These are phyloP conservation scores for Paelopatides confundens DNA, from an alignment of 53 echinoderm and acorn worm species.

Conservation along the genomic window DNA sequence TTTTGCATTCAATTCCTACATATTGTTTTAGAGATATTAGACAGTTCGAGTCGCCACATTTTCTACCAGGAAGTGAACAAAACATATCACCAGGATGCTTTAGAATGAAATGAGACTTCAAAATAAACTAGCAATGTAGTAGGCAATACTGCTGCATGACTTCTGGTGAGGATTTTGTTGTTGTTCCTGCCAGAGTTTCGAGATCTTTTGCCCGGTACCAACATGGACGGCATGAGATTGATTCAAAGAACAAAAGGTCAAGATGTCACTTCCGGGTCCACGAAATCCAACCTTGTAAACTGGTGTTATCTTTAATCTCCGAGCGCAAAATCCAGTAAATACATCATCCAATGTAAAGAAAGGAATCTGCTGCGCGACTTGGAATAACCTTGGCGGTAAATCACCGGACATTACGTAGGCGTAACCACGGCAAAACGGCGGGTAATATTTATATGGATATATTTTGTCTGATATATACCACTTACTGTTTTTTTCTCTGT, in stretches of 20 bases:
- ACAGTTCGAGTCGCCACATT: too few species aligned
- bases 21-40: too few species aligned
- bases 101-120: not conserved
- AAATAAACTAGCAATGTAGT: slow-evolving; percentile 3
- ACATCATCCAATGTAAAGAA: slow-evolving; percentile 59
- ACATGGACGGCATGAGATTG: slow-evolving; percentile 15
- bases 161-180: not conserved
- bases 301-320: slow-evolving; percentile 5
- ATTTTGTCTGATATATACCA: slow-evolving; percentile 45
- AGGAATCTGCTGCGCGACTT: slow-evolving; percentile 11
- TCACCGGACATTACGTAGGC: slow-evolving; percentile 64
- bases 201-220: not conserved
- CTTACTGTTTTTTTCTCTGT: slow-evolving; percentile 9
- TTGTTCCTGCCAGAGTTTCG: slow-evolving; percentile 9
- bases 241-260: slow-evolving; percentile 29
- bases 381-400: slow-evolving; percentile 41
- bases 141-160: slow-evolving; percentile 10
- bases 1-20: too few species aligned
- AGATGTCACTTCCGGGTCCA: not conserved
- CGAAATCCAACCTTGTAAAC: not conserved
- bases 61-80: not conserved
- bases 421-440: slow-evolving; percentile 57
- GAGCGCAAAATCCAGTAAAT: slow-evolving; percentile 44
- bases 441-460: slow-evolving; percentile 45
- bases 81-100: not conserved